Percentiles rank a stretch among this genome's conserved stretches.
phyloP scores from a whole-genome alignment of 2,888 invertebrate species.

The Hecatera dysodea region DNA sequence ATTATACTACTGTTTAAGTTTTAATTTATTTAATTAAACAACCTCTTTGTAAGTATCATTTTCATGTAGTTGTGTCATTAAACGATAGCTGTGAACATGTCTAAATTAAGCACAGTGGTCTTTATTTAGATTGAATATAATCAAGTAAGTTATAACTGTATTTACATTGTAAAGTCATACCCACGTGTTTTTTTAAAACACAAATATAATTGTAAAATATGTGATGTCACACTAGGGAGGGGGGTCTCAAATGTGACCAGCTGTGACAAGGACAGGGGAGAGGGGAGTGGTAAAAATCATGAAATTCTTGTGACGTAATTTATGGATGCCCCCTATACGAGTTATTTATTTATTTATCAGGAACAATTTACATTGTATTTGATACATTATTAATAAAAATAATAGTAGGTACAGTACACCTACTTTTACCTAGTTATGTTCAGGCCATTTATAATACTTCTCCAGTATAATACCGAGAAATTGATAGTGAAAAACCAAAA shows the following conservation, averaged over 20 bases:
- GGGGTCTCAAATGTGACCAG: too few species aligned
- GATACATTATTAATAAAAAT: too few species aligned
- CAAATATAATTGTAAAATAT: too few species aligned
- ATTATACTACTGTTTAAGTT: slow-evolving; percentile 8
- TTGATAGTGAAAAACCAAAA: neutral
- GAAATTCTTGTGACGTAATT: too few species aligned
- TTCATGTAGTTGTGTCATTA: neutral
- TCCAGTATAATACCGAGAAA: too few species aligned
- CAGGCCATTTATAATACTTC: too few species aligned
- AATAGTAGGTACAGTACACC: neutral
- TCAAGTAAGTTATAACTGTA: neutral
- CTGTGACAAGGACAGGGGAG: too few species aligned
- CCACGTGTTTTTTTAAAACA: neutral
- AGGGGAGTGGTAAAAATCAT: too few species aligned
- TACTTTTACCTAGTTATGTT: neutral
- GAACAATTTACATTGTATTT: too few species aligned
- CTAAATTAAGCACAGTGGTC: slow-evolving; percentile 8
- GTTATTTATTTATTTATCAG: too few species aligned
- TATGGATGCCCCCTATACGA: too few species aligned
- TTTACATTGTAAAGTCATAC: slow-evolving; percentile 1
- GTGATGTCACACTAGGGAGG: too few species aligned
- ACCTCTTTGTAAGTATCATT: neutral
- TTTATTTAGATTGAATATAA: neutral
- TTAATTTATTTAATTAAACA: slow-evolving; percentile 8
- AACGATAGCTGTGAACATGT: neutral